These are phyloP conservation scores for Eueides isabella DNA, from an alignment of 1,140 invertebrate species.

Conservation along the genomic window DNA sequence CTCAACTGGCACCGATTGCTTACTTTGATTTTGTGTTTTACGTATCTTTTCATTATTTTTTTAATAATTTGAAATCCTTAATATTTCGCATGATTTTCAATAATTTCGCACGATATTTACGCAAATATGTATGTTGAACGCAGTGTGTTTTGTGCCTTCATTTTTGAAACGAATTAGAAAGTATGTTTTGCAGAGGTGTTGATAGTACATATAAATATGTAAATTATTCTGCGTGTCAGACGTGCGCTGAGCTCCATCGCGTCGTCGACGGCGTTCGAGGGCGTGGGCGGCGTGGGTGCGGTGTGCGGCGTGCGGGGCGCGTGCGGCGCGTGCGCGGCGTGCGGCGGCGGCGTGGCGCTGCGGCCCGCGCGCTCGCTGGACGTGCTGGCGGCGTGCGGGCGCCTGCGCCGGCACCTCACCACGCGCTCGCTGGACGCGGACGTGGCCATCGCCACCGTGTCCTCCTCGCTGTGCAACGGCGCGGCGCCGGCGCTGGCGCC, in stretches of 20 bases:
- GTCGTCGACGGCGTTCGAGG: conserved; percentile 68
- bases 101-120: neutral
- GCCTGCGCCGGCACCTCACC: conserved; percentile 61
- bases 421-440: conserved; percentile 72
- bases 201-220: no score
- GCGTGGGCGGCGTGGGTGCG: conserved; percentile 39
- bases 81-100: neutral
- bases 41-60: neutral
- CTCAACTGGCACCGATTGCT: conserved; percentile 24
- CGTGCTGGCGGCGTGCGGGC: conserved; percentile 54
- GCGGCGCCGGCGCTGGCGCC: conserved; percentile 70
- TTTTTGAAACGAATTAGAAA: no score
- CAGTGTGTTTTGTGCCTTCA: neutral
- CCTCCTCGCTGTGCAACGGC: conserved; percentile 73
- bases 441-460: conserved; percentile 67
- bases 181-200: neutral
- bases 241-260: conserved; percentile 77
- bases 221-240: conserved; percentile 42
- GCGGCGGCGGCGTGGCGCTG: conserved; percentile 39
- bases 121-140: neutral
- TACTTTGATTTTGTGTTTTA: neutral
- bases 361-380: conserved; percentile 72
- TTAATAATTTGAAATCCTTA: neutral
- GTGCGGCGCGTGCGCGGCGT: conserved; percentile 5
- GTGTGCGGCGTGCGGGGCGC: conserved; percentile 24